These are phyloP conservation scores for Melanotaenia pygmaea DNA, from an alignment of 2,797 vertebrate genomes.

Conservation along the genomic window DNA sequence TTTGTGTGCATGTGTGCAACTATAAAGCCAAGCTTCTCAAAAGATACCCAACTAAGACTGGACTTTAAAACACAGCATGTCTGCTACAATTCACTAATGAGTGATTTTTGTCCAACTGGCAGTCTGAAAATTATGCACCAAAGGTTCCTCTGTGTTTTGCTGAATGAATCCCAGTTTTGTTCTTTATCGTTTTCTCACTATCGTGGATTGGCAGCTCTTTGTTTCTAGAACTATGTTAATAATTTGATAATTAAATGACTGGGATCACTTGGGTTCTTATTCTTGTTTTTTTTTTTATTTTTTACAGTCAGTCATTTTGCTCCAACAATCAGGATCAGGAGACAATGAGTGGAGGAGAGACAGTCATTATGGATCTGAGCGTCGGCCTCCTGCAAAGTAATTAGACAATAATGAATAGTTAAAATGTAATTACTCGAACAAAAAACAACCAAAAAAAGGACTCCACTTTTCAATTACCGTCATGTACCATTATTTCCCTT, in stretches of 20 bases:
- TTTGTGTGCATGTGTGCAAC: conserved; percentile 26
- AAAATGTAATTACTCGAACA: conserved; percentile 72
- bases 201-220: conserved; percentile 44
- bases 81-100: conserved; percentile 52
- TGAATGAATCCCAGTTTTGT: conserved; percentile 45
- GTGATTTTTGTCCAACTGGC: conserved; percentile 48
- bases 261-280: conserved; percentile 10
- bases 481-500: conserved; percentile 56
- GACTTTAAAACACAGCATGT: conserved; percentile 42
- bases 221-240: conserved; percentile 47
- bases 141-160: conserved; percentile 42
- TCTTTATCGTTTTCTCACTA: conserved; percentile 40
- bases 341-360: conserved; percentile 54
- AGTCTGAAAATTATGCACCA: conserved; percentile 58
- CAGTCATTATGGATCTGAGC: conserved; percentile 65
- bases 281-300: conserved; percentile 6
- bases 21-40: conserved; percentile 26
- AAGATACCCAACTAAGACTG: conserved; percentile 36
- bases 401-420: conserved; percentile 78
- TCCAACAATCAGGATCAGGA: conserved; percentile 55
- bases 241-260: conserved; percentile 70
- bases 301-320: conserved; percentile 53
- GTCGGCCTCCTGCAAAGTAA: conserved; percentile 65
- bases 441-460: conserved; percentile 42
- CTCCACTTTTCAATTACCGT: conserved; percentile 69